Evolutionary conservation across 2,888 invertebrate genomes (phyloP), one percentile per base, ranked within the genome.

Genomic region (Entomobrya multifasciata): DNA sequence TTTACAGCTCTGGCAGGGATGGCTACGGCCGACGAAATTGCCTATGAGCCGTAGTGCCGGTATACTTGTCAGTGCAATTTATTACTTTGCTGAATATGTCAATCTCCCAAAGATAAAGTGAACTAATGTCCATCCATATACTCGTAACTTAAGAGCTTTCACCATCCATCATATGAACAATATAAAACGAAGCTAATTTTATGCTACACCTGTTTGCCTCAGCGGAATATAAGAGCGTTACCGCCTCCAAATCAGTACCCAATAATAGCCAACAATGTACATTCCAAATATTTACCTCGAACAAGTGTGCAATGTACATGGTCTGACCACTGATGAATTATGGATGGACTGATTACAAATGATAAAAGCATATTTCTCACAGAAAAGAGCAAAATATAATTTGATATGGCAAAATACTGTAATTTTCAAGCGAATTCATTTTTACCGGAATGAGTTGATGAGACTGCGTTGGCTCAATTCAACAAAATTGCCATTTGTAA

Each of bases 151-250:
- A 36, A 36, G 36, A 36, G 36, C 36, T 36, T 36, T 36, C 36
- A 36, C 8, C 36, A 36, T 36, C 36, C 36, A 36, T 36, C 20
- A 6, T 25, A 11, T 25, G 62, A 3, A 17, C 20, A 13, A 36
- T 52, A 52, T 76, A 76, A 25, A 72, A 82, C 60, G 70, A 36
- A 82, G 27, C 72, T 72, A 82, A 82, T 82, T 82, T 82, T 82
- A 57, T 60, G 81, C 72, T 60, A 41, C 47, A 41, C 36, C 65
- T 65, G 36, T 17, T 17, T 36, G 17, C 2, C 11, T 17, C 52
- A 52, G 36, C 8, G 8, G 36, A 36, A 36, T 36, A 36, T 6
- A 4, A 36, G 36, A 4, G 8, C 8, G 36, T 36, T 6, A 8
- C 36, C 52, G 6, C 62, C n/a, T 8, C 4, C 62, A 62, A n/a